Conservation (phyloP, 2,113 vertebrate genomes). For the Scortum barcoo region DNA sequence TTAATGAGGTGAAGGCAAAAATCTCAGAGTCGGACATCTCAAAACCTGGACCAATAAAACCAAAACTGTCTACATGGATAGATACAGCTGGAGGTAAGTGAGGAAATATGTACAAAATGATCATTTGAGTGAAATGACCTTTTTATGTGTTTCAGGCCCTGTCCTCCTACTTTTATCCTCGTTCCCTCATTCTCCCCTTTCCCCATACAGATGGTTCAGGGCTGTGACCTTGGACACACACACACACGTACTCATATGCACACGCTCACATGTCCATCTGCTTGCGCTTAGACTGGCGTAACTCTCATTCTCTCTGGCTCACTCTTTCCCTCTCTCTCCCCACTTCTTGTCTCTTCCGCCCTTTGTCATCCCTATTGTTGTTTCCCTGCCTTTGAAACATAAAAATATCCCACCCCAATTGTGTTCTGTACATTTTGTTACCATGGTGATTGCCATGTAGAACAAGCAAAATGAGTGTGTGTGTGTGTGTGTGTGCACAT, state of each 20-base stretch:
- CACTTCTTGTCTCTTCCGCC: conserved; percentile 57
- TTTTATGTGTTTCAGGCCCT: conserved; percentile 27
- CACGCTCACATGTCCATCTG: conserved; percentile 57
- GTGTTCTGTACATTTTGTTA: conserved; percentile 80
- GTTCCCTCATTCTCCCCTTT: conserved; percentile 30
- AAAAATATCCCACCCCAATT: conserved; percentile 78
- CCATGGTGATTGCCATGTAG: conserved; percentile 79
- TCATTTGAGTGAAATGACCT: neutral
- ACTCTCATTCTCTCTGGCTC: conserved; percentile 37
- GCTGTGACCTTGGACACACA: conserved; percentile 68
- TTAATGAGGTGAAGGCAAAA: neutral
- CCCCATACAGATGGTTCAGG: conserved; percentile 58
- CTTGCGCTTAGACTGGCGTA: conserved; percentile 60
- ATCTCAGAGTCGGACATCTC: neutral
- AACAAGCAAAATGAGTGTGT: conserved; percentile 53
- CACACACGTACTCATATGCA: conserved; percentile 25
- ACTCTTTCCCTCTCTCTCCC: conserved; percentile 11
- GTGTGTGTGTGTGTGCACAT: conserved; percentile 13
- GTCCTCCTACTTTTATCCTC: neutral
- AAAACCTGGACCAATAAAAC: neutral
- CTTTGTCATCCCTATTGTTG: conserved; percentile 76
- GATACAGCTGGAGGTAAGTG: neutral
- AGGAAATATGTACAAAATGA: neutral
- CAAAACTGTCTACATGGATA: neutral
- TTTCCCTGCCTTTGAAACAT: conserved; percentile 80